Evolutionary conservation across 2,888 invertebrate genomes (phyloP), one percentile per base, ranked within the genome.

Genomic region (Nomada ruficornis): DNA sequence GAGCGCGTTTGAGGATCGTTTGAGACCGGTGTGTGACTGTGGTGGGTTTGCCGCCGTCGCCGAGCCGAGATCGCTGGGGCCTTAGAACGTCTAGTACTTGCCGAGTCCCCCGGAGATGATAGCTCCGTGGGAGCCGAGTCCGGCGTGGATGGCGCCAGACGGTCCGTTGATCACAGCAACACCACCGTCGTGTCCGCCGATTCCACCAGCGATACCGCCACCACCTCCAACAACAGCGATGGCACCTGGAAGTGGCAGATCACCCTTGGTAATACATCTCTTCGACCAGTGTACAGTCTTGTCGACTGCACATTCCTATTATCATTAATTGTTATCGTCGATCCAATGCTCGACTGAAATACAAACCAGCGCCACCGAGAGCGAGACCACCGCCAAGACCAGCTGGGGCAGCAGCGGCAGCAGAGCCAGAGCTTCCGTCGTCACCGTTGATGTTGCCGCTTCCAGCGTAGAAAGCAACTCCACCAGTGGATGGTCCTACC

Each of bases 121-220:
- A 74, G 94, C 94, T 93, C 94, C 94, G 92, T 94, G 94, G 89
- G 93, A 91, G 91, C 94, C 94, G 86, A 94, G 93, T 83, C 93
- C 94, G 86, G 94, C 94, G 86, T 94, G 94, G 93, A 94, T 94
- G 91, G 93, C 93, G 85, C 94, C 94, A 89, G 93, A 93, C 83
- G 94, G 94, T 91, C 94, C 94, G 89, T 94, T 94, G 92, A 94
- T 94, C 89, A 94, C 94, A 89, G 94, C 94, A 89, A 94, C 92
- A 87, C 94, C 94, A 90, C 92, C 94, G 80, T 93, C 94, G 89
- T 93, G 93, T 88, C 94, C 94, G 76, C 94, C 94, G 78, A 94
- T 91, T 75, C 92, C 94, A 71, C 93, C 94, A 83, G 89, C 91
- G 83, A 92, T 91, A 82, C 94, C 94, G 76, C 87, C 90, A 80